phyloP scores from a whole-genome alignment of 1,140 invertebrate species.

The Drosophila leontia region DNA sequence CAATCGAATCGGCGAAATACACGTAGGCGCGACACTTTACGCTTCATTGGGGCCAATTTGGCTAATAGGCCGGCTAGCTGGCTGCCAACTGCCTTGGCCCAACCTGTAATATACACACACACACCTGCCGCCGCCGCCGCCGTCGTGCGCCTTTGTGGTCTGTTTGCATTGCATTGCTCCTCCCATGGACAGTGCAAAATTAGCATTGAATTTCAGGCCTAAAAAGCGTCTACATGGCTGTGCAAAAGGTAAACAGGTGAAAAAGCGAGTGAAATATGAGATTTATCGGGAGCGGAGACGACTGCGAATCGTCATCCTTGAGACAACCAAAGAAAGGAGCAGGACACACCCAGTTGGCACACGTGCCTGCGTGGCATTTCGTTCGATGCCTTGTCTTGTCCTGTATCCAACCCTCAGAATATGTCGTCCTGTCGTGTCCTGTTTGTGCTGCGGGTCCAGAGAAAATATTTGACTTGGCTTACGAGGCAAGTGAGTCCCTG shows the following conservation, averaged over 20 bases:
- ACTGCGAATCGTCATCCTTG: conserved; percentile 33
- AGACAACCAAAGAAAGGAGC: conserved; percentile 9
- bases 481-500: background rate
- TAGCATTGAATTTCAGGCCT: conserved; percentile 70
- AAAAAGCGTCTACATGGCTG: conserved; percentile 1
- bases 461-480: conserved; percentile 47
- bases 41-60: conserved; percentile 69
- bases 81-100: background rate
- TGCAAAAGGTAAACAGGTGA: conserved; percentile 11
- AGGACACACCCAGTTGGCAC: conserved; percentile 44
- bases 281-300: conserved; percentile 54
- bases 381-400: conserved; percentile 2
- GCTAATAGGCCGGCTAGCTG: conserved; percentile 52
- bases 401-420: background rate
- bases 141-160: background rate
- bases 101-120: background rate
- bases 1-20: conserved; percentile 23
- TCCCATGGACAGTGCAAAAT: conserved; percentile 45
- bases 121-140: background rate
- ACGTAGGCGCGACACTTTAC: conserved; percentile 62
- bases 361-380: conserved; percentile 5
- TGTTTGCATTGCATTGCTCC: conserved; percentile 68
- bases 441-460: conserved; percentile 42
- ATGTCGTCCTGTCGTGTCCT: conserved; percentile 1
- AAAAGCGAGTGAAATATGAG: conserved; percentile 68